Evolutionary conservation across 35 echinoderm and acorn worm species (phyloP), one percentile per base, ranked within the genome.

Genomic region (Apostichopus japonicus): DNA sequence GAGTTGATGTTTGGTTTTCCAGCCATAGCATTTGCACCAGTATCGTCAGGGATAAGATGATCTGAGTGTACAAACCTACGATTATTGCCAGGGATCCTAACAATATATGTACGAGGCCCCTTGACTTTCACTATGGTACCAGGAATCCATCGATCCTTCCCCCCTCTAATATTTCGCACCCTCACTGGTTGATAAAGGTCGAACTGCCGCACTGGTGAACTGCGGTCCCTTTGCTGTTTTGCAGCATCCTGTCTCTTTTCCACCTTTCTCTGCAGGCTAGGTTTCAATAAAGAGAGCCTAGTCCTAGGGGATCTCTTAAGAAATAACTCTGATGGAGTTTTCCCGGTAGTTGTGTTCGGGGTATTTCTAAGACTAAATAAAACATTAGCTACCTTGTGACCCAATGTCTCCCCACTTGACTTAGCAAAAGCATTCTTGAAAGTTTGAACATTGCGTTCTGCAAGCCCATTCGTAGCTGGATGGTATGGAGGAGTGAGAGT

Each of bases 11-110:
- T n/a, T n/a, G n/a, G n/a, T n/a, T n/a, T n/a, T n/a, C n/a, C n/a
- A n/a, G n/a, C n/a, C n/a, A n/a, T n/a, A n/a, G n/a, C n/a, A n/a
- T n/a, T n/a, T n/a, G n/a, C n/a, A n/a, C n/a, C n/a, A n/a, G n/a
- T n/a, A n/a, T n/a, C n/a, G n/a, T n/a, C n/a, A n/a, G 91, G 24
- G 13, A 92, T 84, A 19, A 92, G 61, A 67, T 92, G 91, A 72
- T 92, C 91, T 6, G 91, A 65, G 61, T 84, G 79, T 23, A 84
- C 91, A 72, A 92, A 92, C 44, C 91, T 81, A 3, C 79, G 55
- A 75, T 84, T 92, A 77, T 92, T 92, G 14, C 91, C 59, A 10
- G 91, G 91, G 23, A 93, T 33, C 27, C 92, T 22, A 5, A 86
- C 92, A 14, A 70, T 54, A 61, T 86, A 93, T 19, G 92, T 93